Conservation (phyloP, 2,888 invertebrate genomes). For the Eurytoma californica region DNA sequence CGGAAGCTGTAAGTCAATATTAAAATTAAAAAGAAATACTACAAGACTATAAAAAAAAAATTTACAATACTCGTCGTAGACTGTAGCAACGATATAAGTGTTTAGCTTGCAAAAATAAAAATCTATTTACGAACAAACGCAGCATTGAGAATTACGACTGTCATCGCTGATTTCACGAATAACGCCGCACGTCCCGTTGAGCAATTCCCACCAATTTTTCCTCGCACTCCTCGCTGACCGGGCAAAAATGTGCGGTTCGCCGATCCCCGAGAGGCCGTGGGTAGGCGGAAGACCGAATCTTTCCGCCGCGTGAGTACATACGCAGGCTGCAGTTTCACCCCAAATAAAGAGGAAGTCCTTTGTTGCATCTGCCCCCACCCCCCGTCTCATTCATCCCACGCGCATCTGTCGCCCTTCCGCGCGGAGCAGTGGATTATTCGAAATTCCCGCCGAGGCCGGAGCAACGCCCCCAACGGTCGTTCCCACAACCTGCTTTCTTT, state of each 20-base stretch:
- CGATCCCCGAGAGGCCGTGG: not conserved
- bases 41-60: slow-evolving; percentile 34
- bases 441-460: slow-evolving; percentile 32
- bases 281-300: not conserved
- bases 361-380: slow-evolving; percentile 26
- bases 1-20: slow-evolving; percentile 54
- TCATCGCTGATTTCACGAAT: not conserved
- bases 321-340: slow-evolving; percentile 18
- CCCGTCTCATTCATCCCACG: not conserved
- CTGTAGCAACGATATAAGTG: slow-evolving; percentile 62
- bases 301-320: not conserved
- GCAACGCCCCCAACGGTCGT: not conserved
- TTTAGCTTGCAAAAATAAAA: slow-evolving; percentile 68
- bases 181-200: not conserved
- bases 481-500: not conserved
- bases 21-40: slow-evolving; percentile 6
- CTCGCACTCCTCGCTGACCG: not conserved
- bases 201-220: not conserved
- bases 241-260: not conserved
- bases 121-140: slow-evolving; percentile 59
- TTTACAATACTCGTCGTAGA: slow-evolving; percentile 62
- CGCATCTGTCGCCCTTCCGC: slow-evolving; percentile 28
- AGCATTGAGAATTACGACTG: not conserved
- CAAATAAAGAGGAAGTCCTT: slow-evolving; percentile 37
- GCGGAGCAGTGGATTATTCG: slow-evolving; percentile 12